Evolutionary conservation across 2,113 vertebrate genomes (phyloP).

Genomic region (Odontophorus gujanensis): DNA sequence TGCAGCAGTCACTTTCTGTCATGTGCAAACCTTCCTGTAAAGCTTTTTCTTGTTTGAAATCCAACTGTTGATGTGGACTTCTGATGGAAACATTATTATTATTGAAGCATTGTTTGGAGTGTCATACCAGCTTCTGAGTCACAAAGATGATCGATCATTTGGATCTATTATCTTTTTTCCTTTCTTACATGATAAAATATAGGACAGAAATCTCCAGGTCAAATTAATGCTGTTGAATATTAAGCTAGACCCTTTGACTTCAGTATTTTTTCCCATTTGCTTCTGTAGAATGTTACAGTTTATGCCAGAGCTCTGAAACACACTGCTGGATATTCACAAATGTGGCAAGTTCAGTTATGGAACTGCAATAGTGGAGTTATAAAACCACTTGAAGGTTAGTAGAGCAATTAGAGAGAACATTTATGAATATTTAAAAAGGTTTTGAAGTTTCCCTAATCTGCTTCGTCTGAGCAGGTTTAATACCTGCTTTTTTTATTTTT

Average conservation of each 20-base stretch:
- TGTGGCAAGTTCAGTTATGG: neutral
- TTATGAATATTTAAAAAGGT: neutral
- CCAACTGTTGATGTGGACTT: neutral
- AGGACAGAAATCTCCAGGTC: constrained; percentile 12
- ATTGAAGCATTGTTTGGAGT: neutral
- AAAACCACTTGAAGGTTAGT: neutral
- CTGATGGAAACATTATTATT: neutral
- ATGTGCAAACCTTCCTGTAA: neutral
- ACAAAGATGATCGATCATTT: neutral
- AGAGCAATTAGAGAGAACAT: neutral
- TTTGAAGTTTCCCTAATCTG: neutral
- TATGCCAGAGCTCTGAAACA: neutral
- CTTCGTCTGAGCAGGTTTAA: neutral
- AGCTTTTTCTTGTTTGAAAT: neutral
- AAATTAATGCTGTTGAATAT: neutral
- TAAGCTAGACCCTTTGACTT: neutral
- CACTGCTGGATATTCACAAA: neutral
- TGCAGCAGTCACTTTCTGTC: neutral
- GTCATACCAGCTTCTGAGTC: neutral
- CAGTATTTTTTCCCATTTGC: neutral
- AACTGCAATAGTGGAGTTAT: neutral
- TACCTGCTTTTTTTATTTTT: too few species aligned
- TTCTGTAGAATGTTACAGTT: neutral
- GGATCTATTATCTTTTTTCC: neutral
- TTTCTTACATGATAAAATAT: constrained; percentile 1